Conservation (phyloP, 1,140 invertebrate genomes). For the Aphelenchoides avenae region DNA sequence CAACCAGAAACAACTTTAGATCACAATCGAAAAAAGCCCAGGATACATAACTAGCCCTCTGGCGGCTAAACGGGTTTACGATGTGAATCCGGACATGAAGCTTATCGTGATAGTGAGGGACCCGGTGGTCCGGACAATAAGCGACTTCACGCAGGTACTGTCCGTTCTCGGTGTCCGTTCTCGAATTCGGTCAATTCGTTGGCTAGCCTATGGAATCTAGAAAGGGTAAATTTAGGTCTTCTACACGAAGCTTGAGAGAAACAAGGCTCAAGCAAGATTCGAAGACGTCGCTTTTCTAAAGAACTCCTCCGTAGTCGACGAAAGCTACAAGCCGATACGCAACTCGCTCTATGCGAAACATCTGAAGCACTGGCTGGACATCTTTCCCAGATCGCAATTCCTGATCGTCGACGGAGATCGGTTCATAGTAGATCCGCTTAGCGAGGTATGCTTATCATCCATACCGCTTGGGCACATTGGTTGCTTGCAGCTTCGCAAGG, state of each 20-base stretch:
- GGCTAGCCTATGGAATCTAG: not conserved
- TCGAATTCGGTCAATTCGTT: not conserved
- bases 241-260: slow-evolving; percentile 45
- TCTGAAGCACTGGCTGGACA: slow-evolving; percentile 43
- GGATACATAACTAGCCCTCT: slow-evolving; percentile 49
- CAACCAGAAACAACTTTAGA: slow-evolving; percentile 37
- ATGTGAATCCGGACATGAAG: slow-evolving; percentile 49
- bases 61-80: slow-evolving; percentile 42
- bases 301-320: slow-evolving; percentile 26
- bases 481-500: slow-evolving; percentile 41
- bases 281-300: slow-evolving; percentile 39
- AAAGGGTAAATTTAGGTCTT: slow-evolving; percentile 33
- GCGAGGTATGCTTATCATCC: slow-evolving; percentile 32
- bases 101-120: slow-evolving; percentile 53
- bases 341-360: slow-evolving; percentile 52
- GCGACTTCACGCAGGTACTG: slow-evolving; percentile 55
- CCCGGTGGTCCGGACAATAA: slow-evolving; percentile 46
- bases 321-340: slow-evolving; percentile 45
- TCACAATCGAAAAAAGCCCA: slow-evolving; percentile 56
- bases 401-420: slow-evolving; percentile 48
- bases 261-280: slow-evolving; percentile 47
- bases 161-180: not conserved
- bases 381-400: slow-evolving; percentile 38
- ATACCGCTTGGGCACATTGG: slow-evolving; percentile 6
- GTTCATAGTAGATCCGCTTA: slow-evolving; percentile 42